Evolutionary conservation across 2,113 vertebrate genomes (phyloP).

Genomic region (Sebastes fasciatus): DNA sequence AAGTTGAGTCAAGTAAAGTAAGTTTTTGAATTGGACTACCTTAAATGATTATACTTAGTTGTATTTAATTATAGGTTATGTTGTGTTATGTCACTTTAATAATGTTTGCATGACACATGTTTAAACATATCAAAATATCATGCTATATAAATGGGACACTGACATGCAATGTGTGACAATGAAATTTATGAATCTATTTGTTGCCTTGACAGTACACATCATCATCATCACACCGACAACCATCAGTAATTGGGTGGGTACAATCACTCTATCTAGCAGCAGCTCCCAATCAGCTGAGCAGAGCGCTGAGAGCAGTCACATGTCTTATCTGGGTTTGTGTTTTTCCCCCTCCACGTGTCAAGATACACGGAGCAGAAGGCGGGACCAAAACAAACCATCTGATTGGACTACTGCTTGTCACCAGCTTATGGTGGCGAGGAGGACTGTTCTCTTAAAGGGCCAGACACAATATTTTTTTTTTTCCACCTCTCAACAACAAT

Average conservation of each 20-base stretch:
- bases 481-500: slow-evolving; percentile 28
- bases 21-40: no score
- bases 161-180: slow-evolving; percentile 9
- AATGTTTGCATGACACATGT: background rate
- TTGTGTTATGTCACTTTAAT: background rate
- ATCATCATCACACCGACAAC: slow-evolving; percentile 27
- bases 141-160: background rate
- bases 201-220: slow-evolving; percentile 55
- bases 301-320: slow-evolving; percentile 71
- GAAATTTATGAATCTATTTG: slow-evolving; percentile 32
- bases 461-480: slow-evolving; percentile 38
- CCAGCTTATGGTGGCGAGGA: slow-evolving; percentile 65
- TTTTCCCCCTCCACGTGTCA: slow-evolving; percentile 82
- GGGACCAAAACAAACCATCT: slow-evolving; percentile 80
- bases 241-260: slow-evolving; percentile 54
- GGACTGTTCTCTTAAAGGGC: slow-evolving; percentile 73
- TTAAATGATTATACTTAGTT: background rate
- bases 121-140: background rate
- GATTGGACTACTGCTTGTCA: slow-evolving; percentile 73
- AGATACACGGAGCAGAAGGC: slow-evolving; percentile 66
- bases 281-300: slow-evolving; percentile 80
- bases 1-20: background rate
- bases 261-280: slow-evolving; percentile 47
- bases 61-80: background rate
- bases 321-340: slow-evolving; percentile 69